These are phyloP conservation scores for Zosterops borbonicus DNA, from an alignment of 2,113 vertebrate species.

Conservation along the genomic window DNA sequence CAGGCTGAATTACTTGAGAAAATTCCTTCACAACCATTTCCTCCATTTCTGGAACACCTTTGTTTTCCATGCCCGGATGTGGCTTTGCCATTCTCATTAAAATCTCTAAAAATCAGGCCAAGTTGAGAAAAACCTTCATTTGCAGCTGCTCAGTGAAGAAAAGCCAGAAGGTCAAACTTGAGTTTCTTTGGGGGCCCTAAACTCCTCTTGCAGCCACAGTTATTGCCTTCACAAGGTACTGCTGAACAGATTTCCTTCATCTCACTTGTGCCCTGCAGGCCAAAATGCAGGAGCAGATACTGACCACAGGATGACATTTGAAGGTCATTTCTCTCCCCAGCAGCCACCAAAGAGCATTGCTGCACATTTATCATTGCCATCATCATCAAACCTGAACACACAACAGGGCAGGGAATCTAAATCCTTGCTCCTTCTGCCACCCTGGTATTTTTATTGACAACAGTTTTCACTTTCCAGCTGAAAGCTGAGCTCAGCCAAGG, in stretches of 20 bases:
- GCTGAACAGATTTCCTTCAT: not conserved
- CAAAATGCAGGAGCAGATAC: not conserved
- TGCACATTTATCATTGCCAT: not conserved
- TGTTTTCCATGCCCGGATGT: not conserved
- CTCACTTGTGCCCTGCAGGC: not conserved
- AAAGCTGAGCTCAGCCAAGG: not conserved
- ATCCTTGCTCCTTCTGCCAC: not conserved
- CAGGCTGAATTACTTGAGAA: not conserved
- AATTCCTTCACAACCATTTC: conserved; percentile 10
- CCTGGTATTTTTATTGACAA: not conserved
- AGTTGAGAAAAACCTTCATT: not conserved
- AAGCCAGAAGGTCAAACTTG: not conserved
- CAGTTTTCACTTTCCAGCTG: not conserved
- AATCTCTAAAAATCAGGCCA: not conserved
- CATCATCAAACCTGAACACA: not conserved
- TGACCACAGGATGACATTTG: fast-evolving
- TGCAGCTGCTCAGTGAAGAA: not conserved
- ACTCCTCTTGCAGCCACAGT: not conserved
- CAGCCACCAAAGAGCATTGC: not conserved
- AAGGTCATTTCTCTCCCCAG: not conserved
- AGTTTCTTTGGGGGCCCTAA: not conserved
- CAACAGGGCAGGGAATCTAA: not conserved
- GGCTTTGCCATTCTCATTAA: not conserved
- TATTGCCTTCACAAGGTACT: not conserved
- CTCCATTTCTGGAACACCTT: not conserved